A percentile compares a stretch with the other conserved stretches of the same genome.
Conservation (phyloP, 2,113 vertebrate species). For the Hippocampus guttulatus region DNA sequence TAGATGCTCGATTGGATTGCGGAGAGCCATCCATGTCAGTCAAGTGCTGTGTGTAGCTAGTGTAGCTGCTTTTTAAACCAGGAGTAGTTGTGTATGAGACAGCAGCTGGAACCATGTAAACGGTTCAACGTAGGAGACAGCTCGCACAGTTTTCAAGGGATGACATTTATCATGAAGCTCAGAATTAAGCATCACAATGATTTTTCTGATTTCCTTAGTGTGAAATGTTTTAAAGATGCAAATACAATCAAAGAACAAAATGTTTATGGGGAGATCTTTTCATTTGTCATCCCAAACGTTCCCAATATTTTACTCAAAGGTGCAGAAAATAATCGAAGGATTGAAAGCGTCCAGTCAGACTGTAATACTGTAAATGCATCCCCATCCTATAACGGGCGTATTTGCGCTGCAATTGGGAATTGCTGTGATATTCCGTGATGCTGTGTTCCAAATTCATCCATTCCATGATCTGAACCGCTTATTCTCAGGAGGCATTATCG, state of each 20-base stretch:
- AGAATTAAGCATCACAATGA: neutral
- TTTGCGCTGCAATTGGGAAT: neutral
- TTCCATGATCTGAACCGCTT: too few relatives aligned
- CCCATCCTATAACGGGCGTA: neutral
- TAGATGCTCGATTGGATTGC: neutral
- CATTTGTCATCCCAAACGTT: neutral
- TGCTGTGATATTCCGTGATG: neutral
- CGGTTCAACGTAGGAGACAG: neutral
- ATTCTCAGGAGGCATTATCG: neutral
- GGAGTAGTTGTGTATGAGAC: neutral
- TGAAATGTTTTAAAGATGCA: neutral
- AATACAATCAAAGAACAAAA: neutral
- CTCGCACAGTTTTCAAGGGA: neutral
- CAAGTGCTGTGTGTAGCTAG: neutral
- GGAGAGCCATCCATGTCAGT: neutral
- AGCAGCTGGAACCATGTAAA: neutral
- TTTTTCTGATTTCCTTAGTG: neutral
- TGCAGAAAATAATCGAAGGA: neutral
- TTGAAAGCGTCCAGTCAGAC: neutral
- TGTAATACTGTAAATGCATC: neutral
- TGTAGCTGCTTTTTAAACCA: neutral
- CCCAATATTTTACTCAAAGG: neutral
- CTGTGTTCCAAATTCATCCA: too few relatives aligned
- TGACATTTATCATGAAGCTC: neutral
- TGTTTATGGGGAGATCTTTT: neutral